phyloP scores from a whole-genome alignment of 2,888 invertebrate genomes.

The Andrena marginata region DNA sequence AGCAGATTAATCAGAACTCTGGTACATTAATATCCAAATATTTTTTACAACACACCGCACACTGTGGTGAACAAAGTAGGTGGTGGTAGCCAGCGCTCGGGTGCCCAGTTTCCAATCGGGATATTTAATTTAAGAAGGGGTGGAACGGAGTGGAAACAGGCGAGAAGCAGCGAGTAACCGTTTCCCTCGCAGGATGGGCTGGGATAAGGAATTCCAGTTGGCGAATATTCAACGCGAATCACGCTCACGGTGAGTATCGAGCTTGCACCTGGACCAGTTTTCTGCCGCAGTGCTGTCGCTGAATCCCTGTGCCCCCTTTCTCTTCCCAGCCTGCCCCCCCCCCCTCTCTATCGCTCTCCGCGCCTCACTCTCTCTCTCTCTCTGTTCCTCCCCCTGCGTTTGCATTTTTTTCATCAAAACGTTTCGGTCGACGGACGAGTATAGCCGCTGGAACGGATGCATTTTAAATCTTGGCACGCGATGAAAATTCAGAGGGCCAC shows the following conservation, averaged over 20 bases:
- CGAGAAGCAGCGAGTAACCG: constrained; percentile 32
- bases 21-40: no score
- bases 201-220: constrained; percentile 57
- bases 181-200: constrained; percentile 32
- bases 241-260: constrained; percentile 61
- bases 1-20: no score
- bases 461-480: constrained; percentile 64
- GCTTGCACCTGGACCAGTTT: constrained; percentile 64
- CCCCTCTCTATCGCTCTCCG: not conserved
- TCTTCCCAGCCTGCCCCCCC: not conserved
- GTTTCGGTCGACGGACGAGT: constrained; percentile 54
- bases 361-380: constrained; percentile 8
- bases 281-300: constrained; percentile 58
- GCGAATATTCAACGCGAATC: constrained; percentile 65
- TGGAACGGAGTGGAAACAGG: not conserved
- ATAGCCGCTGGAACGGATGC: constrained; percentile 52
- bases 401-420: constrained; percentile 72
- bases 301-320: constrained; percentile 9
- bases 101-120: not conserved
- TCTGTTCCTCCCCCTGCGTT: constrained; percentile 51
- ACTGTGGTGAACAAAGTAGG: no score
- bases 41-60: no score
- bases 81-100: no score
- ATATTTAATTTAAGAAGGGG: not conserved
- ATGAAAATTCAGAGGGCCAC: constrained; percentile 65